Base-by-base conservation (phyloP, 2,888 invertebrate species). In the Cactoblastis cactorum region DNA sequence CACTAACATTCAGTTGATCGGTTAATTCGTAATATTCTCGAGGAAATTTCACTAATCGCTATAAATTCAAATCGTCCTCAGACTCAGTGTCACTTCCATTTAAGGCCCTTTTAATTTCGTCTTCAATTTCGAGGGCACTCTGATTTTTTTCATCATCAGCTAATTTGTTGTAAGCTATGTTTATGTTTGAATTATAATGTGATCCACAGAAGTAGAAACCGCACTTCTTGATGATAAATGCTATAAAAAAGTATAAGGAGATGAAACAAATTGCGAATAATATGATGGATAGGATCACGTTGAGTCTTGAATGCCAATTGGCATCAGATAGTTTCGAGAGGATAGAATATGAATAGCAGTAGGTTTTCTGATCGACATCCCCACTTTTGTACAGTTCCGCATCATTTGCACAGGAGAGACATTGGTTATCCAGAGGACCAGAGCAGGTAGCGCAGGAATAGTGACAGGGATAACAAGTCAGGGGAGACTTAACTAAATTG, bases 371-470 rank as follows among this genome's bases (percentile, higher is more conserved):
- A 60, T 86, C 88, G 0, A 65, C 61, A 50, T 82, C 82, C 5
- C 88, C 83, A 53, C 67, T 55, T 56, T 84, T 86, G 58, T 82
- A 83, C 45, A 93, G 77, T 56, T 82, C 77, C 4, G 94, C 92
- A 71, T 95, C 95, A 4, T 90, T 90, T 67, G 91, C 91, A 76
- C 95, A 95, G 3, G 91, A 81, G 37, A 87, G 77, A 74, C 95
- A 95, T 65, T 95, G 92, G 66, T 91, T 92, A 76, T 93, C 92
- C 61, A 91, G 90, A 5, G 94, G 92, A 8, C 95, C 95, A 5
- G 82, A 77, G 69, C 95, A 95, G 8, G 90, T 88, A 52, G 90
- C 90, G 73, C 95, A 95, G n/a, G 93, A 91, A 74, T 95, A 95
- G 80, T 95, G 95, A 71, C 95, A 95, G 24, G 87, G 80, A 1